These are phyloP conservation scores for Centropyge bicolor DNA, from an alignment of 2,797 vertebrate genomes.

Conservation along the genomic window DNA sequence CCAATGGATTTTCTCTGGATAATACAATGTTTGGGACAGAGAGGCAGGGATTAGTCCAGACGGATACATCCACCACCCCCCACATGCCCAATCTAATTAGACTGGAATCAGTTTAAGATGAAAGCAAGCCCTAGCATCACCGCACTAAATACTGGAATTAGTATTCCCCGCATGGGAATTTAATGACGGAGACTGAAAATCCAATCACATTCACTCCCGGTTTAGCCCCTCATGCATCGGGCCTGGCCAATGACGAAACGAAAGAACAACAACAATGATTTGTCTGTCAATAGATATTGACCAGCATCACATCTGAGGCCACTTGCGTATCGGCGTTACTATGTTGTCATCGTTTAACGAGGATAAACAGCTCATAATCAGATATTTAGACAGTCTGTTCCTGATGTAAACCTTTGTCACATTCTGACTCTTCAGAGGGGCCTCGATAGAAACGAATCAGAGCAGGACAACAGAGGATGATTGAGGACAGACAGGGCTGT, in stretches of 20 bases:
- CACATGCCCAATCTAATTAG: constrained; percentile 90
- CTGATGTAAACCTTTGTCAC: constrained; percentile 72
- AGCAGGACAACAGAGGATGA: constrained; percentile 6
- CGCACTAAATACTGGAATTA: constrained; percentile 89
- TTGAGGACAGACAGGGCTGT: constrained; percentile 1
- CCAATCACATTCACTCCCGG: constrained; percentile 86
- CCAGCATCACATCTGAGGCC: constrained; percentile 81
- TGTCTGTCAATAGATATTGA: constrained; percentile 87
- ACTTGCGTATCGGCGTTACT: constrained; percentile 80
- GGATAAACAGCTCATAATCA: constrained; percentile 85
- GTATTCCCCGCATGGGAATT: constrained; percentile 90
- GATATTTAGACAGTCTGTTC: constrained; percentile 81
- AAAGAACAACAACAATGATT: constrained; percentile 86
- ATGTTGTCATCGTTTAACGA: constrained; percentile 83
- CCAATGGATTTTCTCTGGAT: constrained; percentile 88
- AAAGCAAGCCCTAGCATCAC: constrained; percentile 87
- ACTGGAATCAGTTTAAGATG: constrained; percentile 89
- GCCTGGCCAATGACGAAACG: constrained; percentile 80
- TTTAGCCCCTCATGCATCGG: constrained; percentile 81
- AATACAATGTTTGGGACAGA: constrained; percentile 88
- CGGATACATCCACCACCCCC: constrained; percentile 87
- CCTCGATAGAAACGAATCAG: constrained; percentile 15
- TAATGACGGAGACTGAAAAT: constrained; percentile 86
- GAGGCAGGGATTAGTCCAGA: constrained; percentile 88
- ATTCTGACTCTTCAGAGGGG: constrained; percentile 53